Conservation (phyloP, 2,797 vertebrate genomes). For the Varecia variegata region DNA sequence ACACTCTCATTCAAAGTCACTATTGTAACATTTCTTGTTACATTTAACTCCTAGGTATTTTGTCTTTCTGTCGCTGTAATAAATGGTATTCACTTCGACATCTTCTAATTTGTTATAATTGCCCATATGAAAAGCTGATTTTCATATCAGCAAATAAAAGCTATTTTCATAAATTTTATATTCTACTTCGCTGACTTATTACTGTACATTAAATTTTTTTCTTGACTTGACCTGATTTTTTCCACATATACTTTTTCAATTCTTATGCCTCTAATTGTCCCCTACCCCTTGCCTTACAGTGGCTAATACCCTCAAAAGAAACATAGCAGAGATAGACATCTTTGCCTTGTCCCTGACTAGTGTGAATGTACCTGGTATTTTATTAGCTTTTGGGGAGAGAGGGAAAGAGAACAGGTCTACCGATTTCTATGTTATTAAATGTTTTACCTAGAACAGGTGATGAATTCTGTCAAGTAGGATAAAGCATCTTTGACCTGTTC, state of each 20-base stretch:
- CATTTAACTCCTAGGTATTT: neutral
- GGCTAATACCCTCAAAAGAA: neutral
- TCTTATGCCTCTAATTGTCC: neutral
- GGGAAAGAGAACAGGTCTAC: neutral
- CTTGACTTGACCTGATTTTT: neutral
- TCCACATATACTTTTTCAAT: neutral
- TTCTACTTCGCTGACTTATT: conserved; percentile 7
- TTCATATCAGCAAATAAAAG: neutral
- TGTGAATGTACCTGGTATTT: neutral
- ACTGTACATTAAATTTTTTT: neutral
- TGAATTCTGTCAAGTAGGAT: neutral
- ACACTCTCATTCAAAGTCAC: neutral
- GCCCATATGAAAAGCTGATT: neutral
- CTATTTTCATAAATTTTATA: conserved; percentile 1
- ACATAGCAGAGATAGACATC: neutral
- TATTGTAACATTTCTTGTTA: neutral
- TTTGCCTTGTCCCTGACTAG: neutral
- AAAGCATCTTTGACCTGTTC: neutral
- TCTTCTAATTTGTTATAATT: neutral
- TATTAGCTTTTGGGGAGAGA: neutral
- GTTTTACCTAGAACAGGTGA: neutral
- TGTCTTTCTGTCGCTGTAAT: neutral
- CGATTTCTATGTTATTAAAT: neutral
- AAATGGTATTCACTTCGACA: neutral
- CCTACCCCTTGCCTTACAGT: neutral